phyloP scores from a whole-genome alignment of 2,113 vertebrate species.

The Melanotaenia duboulayi region DNA sequence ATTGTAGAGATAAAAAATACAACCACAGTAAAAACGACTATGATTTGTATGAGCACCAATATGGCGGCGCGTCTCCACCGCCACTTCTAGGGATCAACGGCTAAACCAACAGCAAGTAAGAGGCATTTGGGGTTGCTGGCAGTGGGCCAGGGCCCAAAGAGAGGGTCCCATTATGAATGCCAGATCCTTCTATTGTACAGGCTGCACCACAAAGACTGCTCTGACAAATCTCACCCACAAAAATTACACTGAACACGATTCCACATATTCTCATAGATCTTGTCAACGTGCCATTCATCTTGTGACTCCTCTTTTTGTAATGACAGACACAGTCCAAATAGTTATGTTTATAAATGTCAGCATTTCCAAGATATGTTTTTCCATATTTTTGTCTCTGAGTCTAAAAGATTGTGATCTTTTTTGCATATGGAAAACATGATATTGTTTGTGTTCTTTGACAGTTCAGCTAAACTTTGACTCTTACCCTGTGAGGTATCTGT shows the following conservation, averaged over 20 bases:
- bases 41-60: slow-evolving; percentile 54
- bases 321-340: slow-evolving; percentile 31
- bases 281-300: slow-evolving; percentile 11
- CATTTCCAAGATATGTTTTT: slow-evolving; percentile 18
- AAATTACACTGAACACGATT: slow-evolving; percentile 39
- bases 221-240: slow-evolving; percentile 49
- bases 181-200: slow-evolving; percentile 63
- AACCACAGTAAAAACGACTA: slow-evolving; percentile 55
- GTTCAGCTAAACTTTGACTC: slow-evolving; percentile 46
- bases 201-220: slow-evolving; percentile 46
- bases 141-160: slow-evolving; percentile 60
- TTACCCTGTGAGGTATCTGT: slow-evolving; percentile 61
- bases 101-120: slow-evolving; percentile 75
- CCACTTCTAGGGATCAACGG: slow-evolving; percentile 77
- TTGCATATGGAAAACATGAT: slow-evolving; percentile 17
- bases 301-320: slow-evolving; percentile 37
- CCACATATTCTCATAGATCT: slow-evolving; percentile 20
- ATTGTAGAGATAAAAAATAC: slow-evolving; percentile 28
- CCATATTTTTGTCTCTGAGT: background rate
- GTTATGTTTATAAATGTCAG: slow-evolving; percentile 32
- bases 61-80: slow-evolving; percentile 39
- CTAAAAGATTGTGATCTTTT: slow-evolving; percentile 9
- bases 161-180: slow-evolving; percentile 60
- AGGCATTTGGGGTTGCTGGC: slow-evolving; percentile 68
- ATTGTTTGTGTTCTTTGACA: slow-evolving; percentile 28